A percentile compares a stretch with the other conserved stretches of the same genome.
phyloP scores from a whole-genome alignment of 2,888 invertebrate species.

The Eupithecia tripunctaria region DNA sequence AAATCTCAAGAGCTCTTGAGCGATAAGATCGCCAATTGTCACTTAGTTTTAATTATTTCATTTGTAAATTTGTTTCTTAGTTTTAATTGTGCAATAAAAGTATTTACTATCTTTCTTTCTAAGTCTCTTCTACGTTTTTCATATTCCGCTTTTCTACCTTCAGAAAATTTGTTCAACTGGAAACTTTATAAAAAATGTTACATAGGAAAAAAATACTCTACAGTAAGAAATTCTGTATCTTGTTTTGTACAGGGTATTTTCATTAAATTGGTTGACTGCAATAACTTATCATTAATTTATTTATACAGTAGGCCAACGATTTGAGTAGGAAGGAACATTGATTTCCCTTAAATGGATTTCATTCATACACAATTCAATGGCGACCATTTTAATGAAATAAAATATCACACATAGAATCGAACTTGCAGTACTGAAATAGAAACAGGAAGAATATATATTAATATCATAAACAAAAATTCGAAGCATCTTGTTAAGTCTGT shows the following conservation, averaged over 20 bases:
- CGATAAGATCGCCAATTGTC: too few species aligned
- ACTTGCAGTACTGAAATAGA: background rate
- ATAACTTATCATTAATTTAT: slow-evolving; percentile 9
- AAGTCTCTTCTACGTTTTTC: too few species aligned
- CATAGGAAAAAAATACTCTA: too few species aligned
- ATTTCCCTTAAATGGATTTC: slow-evolving; percentile 23
- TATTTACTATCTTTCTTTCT: too few species aligned
- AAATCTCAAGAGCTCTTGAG: too few species aligned
- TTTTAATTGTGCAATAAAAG: too few species aligned
- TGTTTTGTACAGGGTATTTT: background rate
- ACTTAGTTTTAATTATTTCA: too few species aligned
- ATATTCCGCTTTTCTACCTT: too few species aligned
- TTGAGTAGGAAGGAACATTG: slow-evolving; percentile 11
- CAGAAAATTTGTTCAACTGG: too few species aligned
- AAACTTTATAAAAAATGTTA: too few species aligned
- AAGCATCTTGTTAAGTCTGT: background rate
- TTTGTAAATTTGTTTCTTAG: too few species aligned
- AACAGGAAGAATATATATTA: slow-evolving; percentile 1
- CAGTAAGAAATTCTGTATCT: background rate
- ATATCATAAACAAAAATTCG: background rate
- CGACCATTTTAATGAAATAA: slow-evolving; percentile 38
- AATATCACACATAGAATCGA: slow-evolving; percentile 12
- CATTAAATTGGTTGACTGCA: background rate
- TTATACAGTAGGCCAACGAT: slow-evolving; percentile 16
- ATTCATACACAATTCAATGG: slow-evolving; percentile 25